Evolutionary conservation across 2,888 invertebrate species (phyloP), one percentile per base, ranked within the genome.

Genomic region (Eupithecia vulgata): DNA sequence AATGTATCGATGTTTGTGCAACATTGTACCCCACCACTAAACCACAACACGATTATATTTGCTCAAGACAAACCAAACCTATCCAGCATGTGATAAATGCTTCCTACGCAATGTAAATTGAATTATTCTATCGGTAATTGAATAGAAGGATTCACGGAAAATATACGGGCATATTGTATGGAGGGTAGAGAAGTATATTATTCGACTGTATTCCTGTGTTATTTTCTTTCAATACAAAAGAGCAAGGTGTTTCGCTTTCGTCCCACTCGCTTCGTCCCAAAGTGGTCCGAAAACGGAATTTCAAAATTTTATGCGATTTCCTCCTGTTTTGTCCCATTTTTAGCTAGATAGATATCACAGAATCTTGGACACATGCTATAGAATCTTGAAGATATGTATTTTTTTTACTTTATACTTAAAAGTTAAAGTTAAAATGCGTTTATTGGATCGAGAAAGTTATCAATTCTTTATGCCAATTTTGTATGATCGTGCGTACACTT

Each of bases 61-160:
- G 80, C 77, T 76, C 72, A 78, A 73, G 71, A 76, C 79, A 79
- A 79, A 71, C 80, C 75, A 72, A 73, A 78, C 76, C 78, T 76
- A 78, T 76, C 75, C 74, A 66, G 69, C 70, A 68, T 72, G 76
- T 83, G 87, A 88, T 88, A 89, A 88, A 90, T 88, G 86, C 81
- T 82, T 83, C 83, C 83, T 85, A 86, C 86, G 85, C 85, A 83
- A 87, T 86, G 85, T 87, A 87, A 88, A 88, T 87, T 85, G 85
- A 82, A 84, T 83, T 87, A 89, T 87, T 87, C 84, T 83, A 87
- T 85, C 78, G 80, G 81, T 82, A 79, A 77, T 83, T 82, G 82
- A 82, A 81, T 80, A 72, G 80, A 80, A 78, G 76, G 76, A 74
- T 80, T 64, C 34, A 65, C 34, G 40, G 64, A 48, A 65, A 72